Evolutionary conservation across 1,140 invertebrate genomes (phyloP).

Genomic region (Antheraea mylitta): DNA sequence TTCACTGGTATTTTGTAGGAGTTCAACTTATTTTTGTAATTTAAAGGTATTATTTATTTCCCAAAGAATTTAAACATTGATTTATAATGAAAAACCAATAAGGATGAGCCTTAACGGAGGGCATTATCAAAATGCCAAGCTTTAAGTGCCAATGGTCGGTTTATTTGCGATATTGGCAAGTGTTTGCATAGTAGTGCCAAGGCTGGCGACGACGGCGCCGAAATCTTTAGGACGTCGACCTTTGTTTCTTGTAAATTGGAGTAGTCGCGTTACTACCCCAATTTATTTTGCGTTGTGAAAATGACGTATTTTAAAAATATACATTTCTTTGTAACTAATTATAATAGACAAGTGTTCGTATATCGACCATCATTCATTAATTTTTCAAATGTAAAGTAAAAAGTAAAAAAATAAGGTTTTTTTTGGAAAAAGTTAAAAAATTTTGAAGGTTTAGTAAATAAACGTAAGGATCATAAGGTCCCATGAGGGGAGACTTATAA

Average conservation of each 20-base stretch:
- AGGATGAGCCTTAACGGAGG: constrained; percentile 47
- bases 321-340: not conserved
- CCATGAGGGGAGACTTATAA: too few relatives aligned
- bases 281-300: not conserved
- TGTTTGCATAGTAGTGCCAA: constrained; percentile 43
- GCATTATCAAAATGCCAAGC: constrained; percentile 55
- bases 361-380: too few relatives aligned
- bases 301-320: not conserved
- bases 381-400: too few relatives aligned
- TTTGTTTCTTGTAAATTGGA: constrained; percentile 28
- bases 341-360: not conserved
- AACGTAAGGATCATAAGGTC: too few relatives aligned
- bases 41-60: too few relatives aligned
- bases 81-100: constrained; percentile 4
- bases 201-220: constrained; percentile 60
- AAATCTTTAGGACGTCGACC: constrained; percentile 54
- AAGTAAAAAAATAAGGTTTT: too few relatives aligned
- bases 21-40: too few relatives aligned
- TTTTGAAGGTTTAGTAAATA: too few relatives aligned
- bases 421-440: too few relatives aligned
- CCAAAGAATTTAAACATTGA: too few relatives aligned
- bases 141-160: constrained; percentile 60
- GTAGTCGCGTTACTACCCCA: not conserved
- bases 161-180: constrained; percentile 75
- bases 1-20: too few relatives aligned